These are phyloP conservation scores for Chelonus insularis DNA, from an alignment of 1,140 invertebrate genomes.

Conservation along the genomic window DNA sequence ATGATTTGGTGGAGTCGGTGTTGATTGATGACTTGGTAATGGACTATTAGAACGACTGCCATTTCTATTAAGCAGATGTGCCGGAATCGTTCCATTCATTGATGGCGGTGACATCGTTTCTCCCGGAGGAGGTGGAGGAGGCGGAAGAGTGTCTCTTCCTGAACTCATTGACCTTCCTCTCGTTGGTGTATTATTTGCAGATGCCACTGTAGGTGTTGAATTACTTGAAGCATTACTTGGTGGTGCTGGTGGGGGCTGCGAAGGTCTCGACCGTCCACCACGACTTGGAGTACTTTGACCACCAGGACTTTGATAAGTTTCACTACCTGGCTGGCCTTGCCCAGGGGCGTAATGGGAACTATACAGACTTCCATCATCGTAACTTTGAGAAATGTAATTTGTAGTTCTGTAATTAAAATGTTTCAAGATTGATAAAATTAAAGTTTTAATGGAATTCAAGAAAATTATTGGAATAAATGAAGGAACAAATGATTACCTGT, in stretches of 20 bases:
- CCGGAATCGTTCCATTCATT: conserved; percentile 59
- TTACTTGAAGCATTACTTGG: conserved; percentile 70
- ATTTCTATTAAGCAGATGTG: conserved; percentile 53
- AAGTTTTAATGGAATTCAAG: neutral
- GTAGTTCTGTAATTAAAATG: conserved; percentile 37
- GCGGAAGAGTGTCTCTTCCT: conserved; percentile 76
- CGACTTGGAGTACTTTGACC: conserved; percentile 64
- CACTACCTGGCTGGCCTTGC: conserved; percentile 53
- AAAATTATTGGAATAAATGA: neutral
- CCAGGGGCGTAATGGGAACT: conserved; percentile 55
- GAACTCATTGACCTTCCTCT: conserved; percentile 69
- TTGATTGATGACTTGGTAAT: conserved; percentile 62
- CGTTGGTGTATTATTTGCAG: conserved; percentile 70
- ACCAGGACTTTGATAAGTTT: conserved; percentile 57
- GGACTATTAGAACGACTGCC: conserved; percentile 59
- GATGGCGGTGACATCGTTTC: conserved; percentile 63
- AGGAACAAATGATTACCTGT: conserved; percentile 41
- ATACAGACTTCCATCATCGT: conserved; percentile 56
- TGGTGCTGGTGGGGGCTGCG: conserved; percentile 84
- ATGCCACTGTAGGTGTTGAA: conserved; percentile 69
- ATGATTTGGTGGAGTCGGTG: conserved; percentile 60
- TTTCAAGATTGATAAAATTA: neutral
- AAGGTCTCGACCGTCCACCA: conserved; percentile 69
- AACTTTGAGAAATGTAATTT: conserved; percentile 51
- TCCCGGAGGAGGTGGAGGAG: conserved; percentile 83